Evolutionary conservation across 2,797 vertebrate genomes (phyloP), one percentile per base, ranked within the genome.

Genomic region (Aulostomus chinensis): DNA sequence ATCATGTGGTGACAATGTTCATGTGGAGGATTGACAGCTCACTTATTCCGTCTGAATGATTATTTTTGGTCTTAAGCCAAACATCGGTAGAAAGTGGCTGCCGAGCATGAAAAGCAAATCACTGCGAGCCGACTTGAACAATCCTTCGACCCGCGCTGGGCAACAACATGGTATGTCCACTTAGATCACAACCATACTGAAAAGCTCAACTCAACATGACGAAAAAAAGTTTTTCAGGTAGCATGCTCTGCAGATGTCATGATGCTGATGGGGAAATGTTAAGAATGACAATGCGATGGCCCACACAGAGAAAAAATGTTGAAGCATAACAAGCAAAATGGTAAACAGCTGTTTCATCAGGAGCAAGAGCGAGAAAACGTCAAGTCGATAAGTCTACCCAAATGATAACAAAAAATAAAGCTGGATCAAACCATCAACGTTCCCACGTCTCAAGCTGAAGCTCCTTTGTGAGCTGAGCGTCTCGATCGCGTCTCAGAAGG

Each of bases 301-400:
- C 31, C 54, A 72, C 55, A 41, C 8, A n/a, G n/a, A n/a, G n/a
- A n/a, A n/a, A n/a, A n/a, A n/a, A n/a, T n/a, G n/a, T n/a, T n/a
- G n/a, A n/a, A n/a, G n/a, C n/a, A n/a, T 38, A 70, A 78, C 65
- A 73, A 61, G 71, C 40, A 55, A 57, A 81, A 79, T 64, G 73
- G 74, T 60, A 47, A 84, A 85, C 82, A 79, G 79, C 78, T 63
- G 68, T 82, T 83, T 84, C 83, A 81, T 83, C 75, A 80, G 75
- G 73, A 62, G 72, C 61, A 55, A 61, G 60, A 43, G 37, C 38
- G n/a, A 67, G 54, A 55, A 74, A 68, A 68, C 56, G 71, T 68
- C 49, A 55, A 47, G 40, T 55, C 68, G 81, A 80, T 55, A 17
- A 58, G 73, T 75, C 53, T 57, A 37, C 43, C 35, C 62, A 49